Conservation (phyloP, 2,888 invertebrate genomes). For the Acanthosoma haemorrhoidale region DNA sequence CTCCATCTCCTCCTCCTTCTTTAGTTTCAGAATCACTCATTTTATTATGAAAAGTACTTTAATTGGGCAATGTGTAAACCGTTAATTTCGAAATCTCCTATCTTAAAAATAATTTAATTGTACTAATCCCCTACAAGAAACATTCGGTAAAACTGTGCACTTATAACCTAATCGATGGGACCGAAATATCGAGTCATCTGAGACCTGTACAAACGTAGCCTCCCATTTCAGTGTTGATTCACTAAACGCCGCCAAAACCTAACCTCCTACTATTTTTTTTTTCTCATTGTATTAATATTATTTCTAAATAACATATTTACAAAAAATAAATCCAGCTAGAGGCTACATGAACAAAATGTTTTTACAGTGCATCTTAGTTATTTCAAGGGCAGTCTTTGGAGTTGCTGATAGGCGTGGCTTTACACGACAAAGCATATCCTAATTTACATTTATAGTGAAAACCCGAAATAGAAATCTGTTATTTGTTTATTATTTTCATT, state of each 20-base stretch:
- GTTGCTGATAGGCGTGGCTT: background rate
- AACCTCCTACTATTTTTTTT: too few relatives aligned
- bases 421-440: too few relatives aligned
- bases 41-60: constrained; percentile 44
- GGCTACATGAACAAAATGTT: too few relatives aligned
- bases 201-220: constrained; percentile 24
- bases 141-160: constrained; percentile 17
- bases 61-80: background rate
- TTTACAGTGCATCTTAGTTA: too few relatives aligned
- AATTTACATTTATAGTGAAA: too few relatives aligned
- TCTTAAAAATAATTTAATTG: constrained; percentile 10
- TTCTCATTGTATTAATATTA: too few relatives aligned
- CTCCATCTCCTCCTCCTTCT: constrained; percentile 33
- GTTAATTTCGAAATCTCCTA: background rate
- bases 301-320: too few relatives aligned
- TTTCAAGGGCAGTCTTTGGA: background rate
- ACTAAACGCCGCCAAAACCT: background rate
- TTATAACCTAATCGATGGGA: constrained; percentile 30
- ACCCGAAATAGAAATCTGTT: too few relatives aligned
- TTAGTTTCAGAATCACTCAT: constrained; percentile 44
- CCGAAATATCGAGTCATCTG: constrained; percentile 31
- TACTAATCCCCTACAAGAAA: background rate
- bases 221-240: constrained; percentile 27
- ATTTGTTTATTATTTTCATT: too few relatives aligned
- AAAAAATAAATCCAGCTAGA: too few relatives aligned